Conservation (phyloP, 30 jellyfish, hydroid and myxozoan species). For the Aurelia coerulea region DNA sequence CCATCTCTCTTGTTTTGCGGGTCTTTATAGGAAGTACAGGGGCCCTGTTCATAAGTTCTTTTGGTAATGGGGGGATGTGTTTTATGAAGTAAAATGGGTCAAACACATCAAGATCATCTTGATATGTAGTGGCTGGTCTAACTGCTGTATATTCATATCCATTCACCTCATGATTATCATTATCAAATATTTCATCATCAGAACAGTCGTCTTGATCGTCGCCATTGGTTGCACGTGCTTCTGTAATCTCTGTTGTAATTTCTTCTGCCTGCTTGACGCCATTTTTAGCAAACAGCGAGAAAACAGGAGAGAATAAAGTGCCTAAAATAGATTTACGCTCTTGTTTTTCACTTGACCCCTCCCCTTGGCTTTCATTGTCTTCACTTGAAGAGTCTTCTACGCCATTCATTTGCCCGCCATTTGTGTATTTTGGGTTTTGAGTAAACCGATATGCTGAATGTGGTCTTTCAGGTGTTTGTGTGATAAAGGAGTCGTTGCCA, state of each 20-base stretch:
- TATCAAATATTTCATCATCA: constrained; percentile 26
- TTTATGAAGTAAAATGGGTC: constrained; percentile 87
- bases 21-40: constrained; percentile 95
- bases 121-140: constrained; percentile 38
- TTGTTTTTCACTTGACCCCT: constrained; percentile 21
- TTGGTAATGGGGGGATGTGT: constrained; percentile 91
- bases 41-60: constrained; percentile 62
- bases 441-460: constrained; percentile 28
- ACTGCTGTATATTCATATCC: constrained; percentile 52
- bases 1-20: constrained; percentile 83
- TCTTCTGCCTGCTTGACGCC: constrained; percentile 65
- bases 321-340: constrained; percentile 87
- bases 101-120: constrained; percentile 76
- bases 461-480: constrained; percentile 63
- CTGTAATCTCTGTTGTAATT: constrained; percentile 44
- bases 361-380: constrained; percentile 15
- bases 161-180: constrained; percentile 20
- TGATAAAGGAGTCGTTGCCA: constrained; percentile 71
- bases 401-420: constrained; percentile 27
- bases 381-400: constrained; percentile 4
- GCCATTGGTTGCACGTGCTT: constrained; percentile 36
- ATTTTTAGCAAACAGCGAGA: constrained; percentile 80
- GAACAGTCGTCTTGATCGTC: constrained; percentile 20
- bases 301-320: constrained; percentile 94
- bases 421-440: background rate